Evolutionary conservation across 2,888 invertebrate genomes (phyloP), one percentile per base, ranked within the genome.

Genomic region (Dorcus parallelipipedus): DNA sequence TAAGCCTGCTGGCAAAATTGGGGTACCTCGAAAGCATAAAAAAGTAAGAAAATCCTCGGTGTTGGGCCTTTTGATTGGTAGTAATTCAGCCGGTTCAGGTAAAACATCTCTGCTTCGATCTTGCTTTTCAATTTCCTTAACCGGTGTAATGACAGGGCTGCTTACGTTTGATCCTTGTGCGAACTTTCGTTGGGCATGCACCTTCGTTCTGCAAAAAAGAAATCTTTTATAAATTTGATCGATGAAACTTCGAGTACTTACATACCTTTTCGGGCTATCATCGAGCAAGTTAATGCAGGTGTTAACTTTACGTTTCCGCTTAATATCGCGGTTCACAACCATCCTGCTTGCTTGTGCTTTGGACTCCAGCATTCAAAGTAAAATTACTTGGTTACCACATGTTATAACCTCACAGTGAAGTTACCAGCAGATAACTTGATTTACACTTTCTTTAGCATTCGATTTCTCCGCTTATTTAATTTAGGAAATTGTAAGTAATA

Each of bases 31-130:
- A 71, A 91, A 89, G 76, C 93, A 93, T 10, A 93, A 80, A 78
- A 91, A 93, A 51, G 91, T 92, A 47, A 93, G 76, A 73, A 93
- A 93, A 75, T 93, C 93, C 79, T 92, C 91, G 2, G 93, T 91
- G 71, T 89, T 90, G 23, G 92, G 91, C 68, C 90, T 81, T 72
- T 86, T 86, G 64, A 82, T 83, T 40, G 86, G 84, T 67, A 86
- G 79, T 62, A 87, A 78, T 68, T 87, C 86, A 41, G 83, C 83
- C n/a, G 78, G 76, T 64, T 77, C 76, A 38, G 85, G 83, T 52
- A 83, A 78, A 9, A 72, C 69, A 62, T 73, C 73, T 20, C 69
- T 66, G 39, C 67, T 69, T 50, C 78, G 73, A 60, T 80, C 80
- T 43, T 75, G 71, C 64, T 83, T 81, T 64, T 85, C 84, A 60